Evolutionary conservation across 2,797 vertebrate genomes (phyloP).

Genomic region (Forpus xanthops): DNA sequence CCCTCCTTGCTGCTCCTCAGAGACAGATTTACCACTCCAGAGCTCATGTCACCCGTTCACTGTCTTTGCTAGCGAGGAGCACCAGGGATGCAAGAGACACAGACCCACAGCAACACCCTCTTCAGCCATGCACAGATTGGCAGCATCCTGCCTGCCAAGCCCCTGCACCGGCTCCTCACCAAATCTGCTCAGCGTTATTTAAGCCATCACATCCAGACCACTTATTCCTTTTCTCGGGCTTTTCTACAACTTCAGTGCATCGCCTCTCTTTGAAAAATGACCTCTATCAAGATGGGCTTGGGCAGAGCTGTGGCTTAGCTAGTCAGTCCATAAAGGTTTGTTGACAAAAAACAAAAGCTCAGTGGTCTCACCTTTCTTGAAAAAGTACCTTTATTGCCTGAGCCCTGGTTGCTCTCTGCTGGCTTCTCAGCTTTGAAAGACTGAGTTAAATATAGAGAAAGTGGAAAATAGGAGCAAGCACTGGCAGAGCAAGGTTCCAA

Average conservation of each 20-base stretch:
- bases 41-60: not conserved
- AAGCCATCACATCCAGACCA: not conserved
- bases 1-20: not conserved
- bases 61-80: not conserved
- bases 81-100: not conserved
- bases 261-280: not conserved
- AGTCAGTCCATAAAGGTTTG: not conserved
- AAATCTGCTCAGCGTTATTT: not conserved
- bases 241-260: not conserved
- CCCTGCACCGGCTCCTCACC: not conserved
- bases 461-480: not conserved
- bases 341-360: not conserved
- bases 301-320: not conserved
- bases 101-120: not conserved
- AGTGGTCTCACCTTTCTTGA: not conserved
- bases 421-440: not conserved
- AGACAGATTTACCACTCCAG: not conserved
- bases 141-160: not conserved
- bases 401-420: not conserved
- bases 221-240: not conserved
- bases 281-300: not conserved
- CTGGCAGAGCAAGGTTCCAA: not conserved
- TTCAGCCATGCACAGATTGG: accelerated
- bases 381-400: not conserved
- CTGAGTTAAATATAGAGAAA: not conserved